phyloP scores from a whole-genome alignment of 2,113 vertebrate species.

The Sula dactylatra region DNA sequence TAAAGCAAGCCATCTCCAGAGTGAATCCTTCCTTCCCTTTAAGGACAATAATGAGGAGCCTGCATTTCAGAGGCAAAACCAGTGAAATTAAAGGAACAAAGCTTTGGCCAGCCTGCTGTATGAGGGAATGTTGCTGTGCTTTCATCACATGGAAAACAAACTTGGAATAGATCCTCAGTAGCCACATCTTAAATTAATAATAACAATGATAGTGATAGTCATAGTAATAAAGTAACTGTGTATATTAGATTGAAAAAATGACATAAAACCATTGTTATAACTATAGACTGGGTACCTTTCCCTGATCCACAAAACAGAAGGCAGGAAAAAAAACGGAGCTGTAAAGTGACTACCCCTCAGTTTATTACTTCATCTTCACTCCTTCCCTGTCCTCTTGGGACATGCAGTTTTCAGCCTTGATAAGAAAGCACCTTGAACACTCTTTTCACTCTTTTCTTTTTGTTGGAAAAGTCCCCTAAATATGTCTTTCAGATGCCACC shows the following conservation, averaged over 20 bases:
- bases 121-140: background rate
- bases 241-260: background rate
- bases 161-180: background rate
- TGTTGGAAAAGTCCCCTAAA: background rate
- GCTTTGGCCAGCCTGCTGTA: background rate
- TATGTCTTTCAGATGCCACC: background rate
- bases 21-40: constrained; percentile 35
- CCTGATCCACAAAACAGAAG: background rate
- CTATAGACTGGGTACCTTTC: background rate
- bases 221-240: background rate
- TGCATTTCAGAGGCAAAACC: constrained; percentile 18
- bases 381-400: background rate
- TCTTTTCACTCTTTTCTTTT: background rate
- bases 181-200: background rate
- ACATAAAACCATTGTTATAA: background rate
- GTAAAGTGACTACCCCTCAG: background rate
- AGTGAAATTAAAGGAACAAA: constrained; percentile 17
- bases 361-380: background rate
- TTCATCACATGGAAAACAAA: background rate
- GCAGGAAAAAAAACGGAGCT: background rate
- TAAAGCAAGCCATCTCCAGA: constrained; percentile 46
- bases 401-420: background rate
- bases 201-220: background rate
- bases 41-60: constrained; percentile 41
- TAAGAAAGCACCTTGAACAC: background rate